Percentiles rank a stretch among this genome's conserved stretches.
Conservation (phyloP, 2,113 vertebrate genomes). For the Ovis aries region DNA sequence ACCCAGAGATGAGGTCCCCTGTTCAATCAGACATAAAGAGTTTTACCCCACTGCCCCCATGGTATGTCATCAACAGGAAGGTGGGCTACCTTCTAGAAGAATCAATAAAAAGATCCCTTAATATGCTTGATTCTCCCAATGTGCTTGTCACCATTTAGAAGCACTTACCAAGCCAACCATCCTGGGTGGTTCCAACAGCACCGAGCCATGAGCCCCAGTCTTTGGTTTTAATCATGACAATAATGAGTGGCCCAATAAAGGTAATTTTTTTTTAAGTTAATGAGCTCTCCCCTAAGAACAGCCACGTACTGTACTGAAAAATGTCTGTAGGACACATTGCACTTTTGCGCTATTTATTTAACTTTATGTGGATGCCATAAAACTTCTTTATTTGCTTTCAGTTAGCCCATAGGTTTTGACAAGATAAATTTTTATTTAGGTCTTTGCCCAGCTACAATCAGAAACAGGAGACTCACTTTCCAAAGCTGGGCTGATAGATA, state of each 20-base stretch:
- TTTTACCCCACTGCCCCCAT: background rate
- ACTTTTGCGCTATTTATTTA: conserved; percentile 80
- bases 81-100: background rate
- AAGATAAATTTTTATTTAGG: conserved; percentile 77
- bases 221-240: conserved; percentile 75
- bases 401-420: conserved; percentile 78
- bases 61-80: background rate
- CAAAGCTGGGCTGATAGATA: conserved; percentile 73
- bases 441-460: conserved; percentile 66
- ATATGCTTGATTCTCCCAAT: no score
- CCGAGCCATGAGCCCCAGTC: conserved; percentile 50
- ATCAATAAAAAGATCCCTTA: background rate
- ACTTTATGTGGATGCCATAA: conserved; percentile 77
- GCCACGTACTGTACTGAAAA: conserved; percentile 75
- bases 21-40: background rate
- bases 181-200: conserved; percentile 59
- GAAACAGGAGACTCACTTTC: conserved; percentile 74
- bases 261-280: conserved; percentile 81
- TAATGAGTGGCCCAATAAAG: conserved; percentile 79
- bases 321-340: conserved; percentile 73
- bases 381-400: conserved; percentile 81
- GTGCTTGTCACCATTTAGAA: conserved; percentile 56
- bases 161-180: conserved; percentile 34
- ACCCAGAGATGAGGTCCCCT: background rate
- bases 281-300: conserved; percentile 75